phyloP scores from a whole-genome alignment of 64 coral and sea anemone species.

The Stichodactyla helianthus region DNA sequence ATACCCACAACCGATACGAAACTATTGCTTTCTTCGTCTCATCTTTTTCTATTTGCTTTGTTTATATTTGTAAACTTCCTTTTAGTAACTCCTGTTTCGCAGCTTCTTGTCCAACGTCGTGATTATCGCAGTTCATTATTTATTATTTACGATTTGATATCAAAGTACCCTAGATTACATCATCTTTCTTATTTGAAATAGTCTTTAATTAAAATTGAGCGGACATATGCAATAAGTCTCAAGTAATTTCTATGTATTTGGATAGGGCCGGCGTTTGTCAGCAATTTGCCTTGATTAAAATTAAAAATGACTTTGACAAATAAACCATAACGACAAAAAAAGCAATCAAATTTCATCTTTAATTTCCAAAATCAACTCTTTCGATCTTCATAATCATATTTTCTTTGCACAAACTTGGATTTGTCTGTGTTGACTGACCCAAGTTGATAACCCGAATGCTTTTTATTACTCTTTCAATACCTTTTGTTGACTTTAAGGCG shows the following conservation, averaged over 20 bases:
- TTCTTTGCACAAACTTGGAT: background rate
- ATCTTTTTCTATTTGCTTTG: too few species aligned
- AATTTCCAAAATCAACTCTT: background rate
- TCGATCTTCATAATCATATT: background rate
- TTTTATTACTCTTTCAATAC: background rate
- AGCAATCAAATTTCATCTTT: background rate
- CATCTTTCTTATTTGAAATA: too few species aligned
- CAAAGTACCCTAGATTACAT: too few species aligned
- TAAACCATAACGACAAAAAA: background rate
- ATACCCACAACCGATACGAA: too few species aligned
- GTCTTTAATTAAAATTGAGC: background rate
- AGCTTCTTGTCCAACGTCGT: too few species aligned
- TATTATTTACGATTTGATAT: too few species aligned
- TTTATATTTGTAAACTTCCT: too few species aligned
- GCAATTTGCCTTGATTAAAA: background rate
- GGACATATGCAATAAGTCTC: background rate
- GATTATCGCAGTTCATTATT: too few species aligned
- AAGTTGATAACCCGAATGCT: background rate
- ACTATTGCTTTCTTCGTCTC: too few species aligned
- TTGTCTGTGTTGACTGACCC: conserved; percentile 4
- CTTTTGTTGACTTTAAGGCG: background rate
- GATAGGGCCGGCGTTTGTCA: background rate
- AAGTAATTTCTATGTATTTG: background rate
- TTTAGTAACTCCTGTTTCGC: too few species aligned
- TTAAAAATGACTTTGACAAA: conserved; percentile 1